These are phyloP conservation scores for Ctenomys sociabilis DNA, from an alignment of 2,113 vertebrate species.

Conservation along the genomic window DNA sequence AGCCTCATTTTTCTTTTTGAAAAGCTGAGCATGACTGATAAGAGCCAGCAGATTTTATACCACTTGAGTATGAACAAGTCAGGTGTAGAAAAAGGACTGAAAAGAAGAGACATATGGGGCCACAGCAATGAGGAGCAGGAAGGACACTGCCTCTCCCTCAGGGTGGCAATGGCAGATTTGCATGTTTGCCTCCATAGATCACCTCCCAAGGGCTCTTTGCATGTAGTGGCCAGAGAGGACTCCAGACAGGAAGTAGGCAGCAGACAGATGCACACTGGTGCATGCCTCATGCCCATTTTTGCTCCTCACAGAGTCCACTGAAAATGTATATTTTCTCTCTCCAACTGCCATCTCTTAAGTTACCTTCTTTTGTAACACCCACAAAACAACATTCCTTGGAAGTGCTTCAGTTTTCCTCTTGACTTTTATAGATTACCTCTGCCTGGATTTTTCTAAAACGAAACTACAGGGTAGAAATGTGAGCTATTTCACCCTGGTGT, in stretches of 20 bases:
- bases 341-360: constrained; percentile 61
- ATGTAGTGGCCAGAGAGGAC: constrained; percentile 58
- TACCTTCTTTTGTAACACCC: constrained; percentile 59
- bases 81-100: not conserved
- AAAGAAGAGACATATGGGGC: not conserved
- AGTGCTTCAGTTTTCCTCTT: constrained; percentile 72
- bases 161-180: constrained; percentile 50
- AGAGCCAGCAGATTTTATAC: not conserved
- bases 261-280: not conserved
- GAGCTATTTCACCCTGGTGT: not conserved
- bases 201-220: constrained; percentile 53
- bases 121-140: constrained; percentile 29
- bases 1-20: constrained; percentile 35
- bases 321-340: constrained; percentile 62
- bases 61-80: not conserved
- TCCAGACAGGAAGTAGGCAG: constrained; percentile 49
- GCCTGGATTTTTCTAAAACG: constrained; percentile 62
- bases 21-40: not conserved
- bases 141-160: constrained; percentile 65
- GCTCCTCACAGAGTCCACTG: constrained; percentile 59
- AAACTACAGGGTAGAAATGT: not conserved
- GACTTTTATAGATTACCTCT: constrained; percentile 68
- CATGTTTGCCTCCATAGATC: constrained; percentile 63
- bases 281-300: constrained; percentile 62
- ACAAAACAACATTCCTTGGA: constrained; percentile 66